phyloP scores from a whole-genome alignment of 2,888 invertebrate species.

The Aleiodes alternator region DNA sequence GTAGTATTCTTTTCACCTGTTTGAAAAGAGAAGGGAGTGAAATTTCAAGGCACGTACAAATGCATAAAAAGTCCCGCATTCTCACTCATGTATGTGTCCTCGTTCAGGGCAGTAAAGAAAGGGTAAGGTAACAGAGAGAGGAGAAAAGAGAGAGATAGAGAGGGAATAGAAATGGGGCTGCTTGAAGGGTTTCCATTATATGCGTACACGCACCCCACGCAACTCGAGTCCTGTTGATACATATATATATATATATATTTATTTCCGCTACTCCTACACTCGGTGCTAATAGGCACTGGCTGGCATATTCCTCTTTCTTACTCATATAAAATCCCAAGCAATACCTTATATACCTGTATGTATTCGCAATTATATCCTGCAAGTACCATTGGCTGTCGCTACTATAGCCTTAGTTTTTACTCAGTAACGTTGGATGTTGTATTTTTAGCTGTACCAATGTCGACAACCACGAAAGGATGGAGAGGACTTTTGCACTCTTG shows the following conservation, averaged over 20 bases:
- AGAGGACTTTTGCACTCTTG: constrained; percentile 43
- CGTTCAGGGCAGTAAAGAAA: constrained; percentile 53
- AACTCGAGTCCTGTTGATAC: constrained; percentile 58
- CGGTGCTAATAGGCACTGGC: constrained; percentile 49
- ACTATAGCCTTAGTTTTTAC: constrained; percentile 19
- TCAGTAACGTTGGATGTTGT: not conserved
- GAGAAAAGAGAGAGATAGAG: constrained; percentile 28
- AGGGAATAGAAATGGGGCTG: constrained; percentile 60
- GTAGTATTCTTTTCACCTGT: constrained; percentile 51
- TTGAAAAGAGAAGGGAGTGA: constrained; percentile 45
- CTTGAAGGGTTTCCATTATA: constrained; percentile 74
- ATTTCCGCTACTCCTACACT: constrained; percentile 44
- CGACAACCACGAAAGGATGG: constrained; percentile 22
- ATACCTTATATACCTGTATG: constrained; percentile 41
- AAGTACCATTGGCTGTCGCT: constrained; percentile 57
- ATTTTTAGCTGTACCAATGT: constrained; percentile 6
- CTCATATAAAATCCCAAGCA: constrained; percentile 15
- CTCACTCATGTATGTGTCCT: constrained; percentile 35
- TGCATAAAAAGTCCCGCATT: constrained; percentile 10
- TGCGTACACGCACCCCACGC: constrained; percentile 68
- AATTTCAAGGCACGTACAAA: constrained; percentile 30
- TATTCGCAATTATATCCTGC: constrained; percentile 66
- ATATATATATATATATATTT: constrained; percentile 20
- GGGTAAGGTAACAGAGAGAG: constrained; percentile 47
- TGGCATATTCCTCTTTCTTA: not conserved